A percentile compares a stretch with the other conserved stretches of the same genome.
These are phyloP conservation scores for Chaetophractus vellerosus DNA, from an alignment of 2,797 vertebrate species.

Conservation along the genomic window DNA sequence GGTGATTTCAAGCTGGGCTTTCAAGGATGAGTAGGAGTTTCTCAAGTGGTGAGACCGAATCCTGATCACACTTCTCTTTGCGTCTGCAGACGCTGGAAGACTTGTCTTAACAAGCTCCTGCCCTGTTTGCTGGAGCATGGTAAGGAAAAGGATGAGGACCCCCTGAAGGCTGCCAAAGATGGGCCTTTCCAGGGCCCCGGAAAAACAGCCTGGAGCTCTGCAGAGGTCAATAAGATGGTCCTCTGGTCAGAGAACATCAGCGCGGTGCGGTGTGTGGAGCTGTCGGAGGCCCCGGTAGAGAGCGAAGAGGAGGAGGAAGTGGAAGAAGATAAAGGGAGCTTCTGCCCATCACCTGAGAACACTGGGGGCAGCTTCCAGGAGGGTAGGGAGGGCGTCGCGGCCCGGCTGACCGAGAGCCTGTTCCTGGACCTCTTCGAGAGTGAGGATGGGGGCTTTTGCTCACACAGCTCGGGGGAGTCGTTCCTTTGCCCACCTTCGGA, in stretches of 20 bases:
- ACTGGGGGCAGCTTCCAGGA: constrained; percentile 40
- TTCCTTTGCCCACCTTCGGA: not conserved
- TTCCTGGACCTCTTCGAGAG: constrained; percentile 85
- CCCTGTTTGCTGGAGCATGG: constrained; percentile 79
- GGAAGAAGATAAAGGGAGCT: constrained; percentile 12
- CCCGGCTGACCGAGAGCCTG: constrained; percentile 81
- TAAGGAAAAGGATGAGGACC: constrained; percentile 61
- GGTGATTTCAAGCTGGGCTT: not conserved
- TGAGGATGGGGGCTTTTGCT: not conserved
- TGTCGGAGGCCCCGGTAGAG: constrained; percentile 79
- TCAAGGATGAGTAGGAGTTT: constrained; percentile 45
- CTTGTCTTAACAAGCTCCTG: constrained; percentile 82
- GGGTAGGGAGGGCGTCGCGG: constrained; percentile 81
- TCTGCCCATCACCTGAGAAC: not conserved
- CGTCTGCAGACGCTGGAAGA: constrained; percentile 85
- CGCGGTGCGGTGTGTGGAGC: constrained; percentile 80
- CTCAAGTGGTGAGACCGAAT: not conserved
- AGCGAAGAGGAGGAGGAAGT: constrained; percentile 66
- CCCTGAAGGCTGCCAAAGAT: constrained; percentile 57
- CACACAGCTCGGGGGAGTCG: not conserved
- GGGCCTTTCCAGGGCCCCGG: constrained; percentile 62
- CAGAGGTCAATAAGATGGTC: constrained; percentile 74
- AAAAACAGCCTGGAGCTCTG: constrained; percentile 61
- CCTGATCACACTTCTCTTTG: not conserved
- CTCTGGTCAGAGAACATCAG: constrained; percentile 84